Percentiles rank a stretch among this genome's conserved stretches.
Conservation (phyloP, 2,888 invertebrate species). For the Chironomus riparius region DNA sequence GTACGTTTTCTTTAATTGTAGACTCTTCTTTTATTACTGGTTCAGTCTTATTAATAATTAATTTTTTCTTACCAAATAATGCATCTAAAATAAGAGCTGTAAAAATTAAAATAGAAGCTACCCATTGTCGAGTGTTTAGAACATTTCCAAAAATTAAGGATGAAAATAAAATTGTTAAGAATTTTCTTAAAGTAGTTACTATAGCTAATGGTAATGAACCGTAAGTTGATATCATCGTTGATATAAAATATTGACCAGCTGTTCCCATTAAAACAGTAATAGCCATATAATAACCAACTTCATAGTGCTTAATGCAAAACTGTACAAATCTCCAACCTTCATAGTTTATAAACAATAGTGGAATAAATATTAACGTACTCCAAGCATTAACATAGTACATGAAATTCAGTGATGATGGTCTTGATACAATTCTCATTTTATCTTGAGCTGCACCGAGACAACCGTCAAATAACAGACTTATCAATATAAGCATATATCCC, state of each 20-base stretch:
- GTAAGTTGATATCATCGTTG: constrained; percentile 51
- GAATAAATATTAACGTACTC: not conserved
- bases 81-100: not conserved
- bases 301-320: not conserved
- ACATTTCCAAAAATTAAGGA: not conserved
- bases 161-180: not conserved
- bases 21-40: not conserved
- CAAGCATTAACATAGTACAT: not conserved
- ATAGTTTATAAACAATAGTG: not conserved
- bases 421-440: constrained; percentile 3
- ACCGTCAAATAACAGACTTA: constrained; percentile 7
- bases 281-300: constrained; percentile 48
- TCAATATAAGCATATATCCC: not conserved
- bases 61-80: not conserved
- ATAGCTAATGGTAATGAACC: not conserved
- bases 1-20: not conserved
- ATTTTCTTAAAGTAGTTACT: not conserved
- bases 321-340: not conserved
- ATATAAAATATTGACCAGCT: constrained; percentile 72
- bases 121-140: not conserved
- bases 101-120: not conserved
- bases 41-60: not conserved
- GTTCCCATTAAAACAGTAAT: constrained; percentile 59
- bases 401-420: constrained; percentile 7
- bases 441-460: constrained; percentile 34